Evolutionary conservation across 2,797 vertebrate genomes (phyloP).

Genomic region (Aphelocoma californica): DNA sequence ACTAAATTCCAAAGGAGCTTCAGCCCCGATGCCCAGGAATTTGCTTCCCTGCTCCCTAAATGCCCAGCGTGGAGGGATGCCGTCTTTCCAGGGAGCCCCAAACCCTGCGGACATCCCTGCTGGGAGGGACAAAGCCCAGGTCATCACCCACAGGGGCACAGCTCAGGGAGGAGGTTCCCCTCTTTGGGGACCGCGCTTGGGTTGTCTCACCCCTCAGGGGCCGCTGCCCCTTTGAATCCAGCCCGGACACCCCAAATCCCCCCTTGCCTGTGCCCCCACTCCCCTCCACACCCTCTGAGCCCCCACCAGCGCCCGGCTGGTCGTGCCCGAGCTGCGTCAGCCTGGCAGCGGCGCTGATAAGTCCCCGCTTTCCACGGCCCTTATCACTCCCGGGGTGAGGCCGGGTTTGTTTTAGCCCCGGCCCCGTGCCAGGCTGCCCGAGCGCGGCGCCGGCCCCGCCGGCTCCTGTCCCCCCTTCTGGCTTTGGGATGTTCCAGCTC

Average conservation of each 20-base stretch:
- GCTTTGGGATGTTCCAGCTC: background rate
- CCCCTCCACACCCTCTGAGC: fast-evolving
- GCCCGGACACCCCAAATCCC: background rate
- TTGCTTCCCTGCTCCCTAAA: background rate
- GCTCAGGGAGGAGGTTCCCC: background rate
- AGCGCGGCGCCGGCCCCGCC: background rate
- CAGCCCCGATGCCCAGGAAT: background rate
- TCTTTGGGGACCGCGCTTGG: background rate
- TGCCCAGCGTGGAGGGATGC: fast-evolving
- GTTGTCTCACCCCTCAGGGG: background rate
- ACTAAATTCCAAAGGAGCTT: background rate
- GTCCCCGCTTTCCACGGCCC: background rate
- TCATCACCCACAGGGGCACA: fast-evolving
- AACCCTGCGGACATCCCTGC: background rate
- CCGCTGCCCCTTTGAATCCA: background rate
- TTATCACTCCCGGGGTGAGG: background rate
- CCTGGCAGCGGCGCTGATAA: background rate
- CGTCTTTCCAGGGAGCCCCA: fast-evolving
- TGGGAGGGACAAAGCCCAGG: background rate
- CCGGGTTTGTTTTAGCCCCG: background rate
- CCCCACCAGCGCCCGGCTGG: background rate
- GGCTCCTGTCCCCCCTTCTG: background rate
- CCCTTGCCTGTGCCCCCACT: background rate
- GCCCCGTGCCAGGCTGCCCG: background rate
- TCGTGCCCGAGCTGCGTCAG: background rate